Base-by-base conservation (phyloP, 92 coral and sea anemone genomes). In the Porites evermanni region DNA sequence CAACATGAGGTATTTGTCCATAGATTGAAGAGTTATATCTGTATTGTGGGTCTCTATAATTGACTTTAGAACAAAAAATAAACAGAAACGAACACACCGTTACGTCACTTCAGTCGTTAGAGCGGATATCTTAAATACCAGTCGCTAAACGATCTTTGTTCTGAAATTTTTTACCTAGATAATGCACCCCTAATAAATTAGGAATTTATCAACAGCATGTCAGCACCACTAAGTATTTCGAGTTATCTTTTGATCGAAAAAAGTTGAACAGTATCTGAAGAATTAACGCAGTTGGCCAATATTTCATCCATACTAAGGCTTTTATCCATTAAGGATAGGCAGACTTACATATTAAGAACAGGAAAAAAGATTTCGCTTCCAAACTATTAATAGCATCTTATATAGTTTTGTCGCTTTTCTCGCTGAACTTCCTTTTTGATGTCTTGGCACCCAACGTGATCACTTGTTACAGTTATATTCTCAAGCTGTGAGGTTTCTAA, bases 401-500 rank as follows among this genome's bases (percentile, higher is more conserved):
- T 14, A 19, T 51, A n/a, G 83, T 51, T 12, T 13, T 11, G 0
- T 29, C 12, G 23, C 53, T 19, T 64, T 79, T 70, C 65, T 65
- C 19, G 9, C 26, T 12, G 66, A n/a, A 26, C 14, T 66, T 21
- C 12, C 63, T 78, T 11, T 38, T 78, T 21, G 19, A 19, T 78
- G 20, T 24, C 59, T 26, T 20, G 2, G 44, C 74, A 47, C 83
- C 59, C 12, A 52, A 53, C 18, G 53, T 24, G 59, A n/a, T 17
- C 44, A 78, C 71, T 64, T 53, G 77, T 21, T 23, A 54, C 6
- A 81, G 23, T 70, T 44, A 0, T 18, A 56, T 81, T 70, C 38
- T 51, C 56, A 70, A 16, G 85, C 77, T 56, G 77, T n/a, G 67
- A 50, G 56, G 44, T 58, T 69, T 81, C 19, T 17, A 26, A 69